These are phyloP conservation scores for Apolygus lucorum DNA, from an alignment of 1,140 invertebrate species.

Conservation along the genomic window DNA sequence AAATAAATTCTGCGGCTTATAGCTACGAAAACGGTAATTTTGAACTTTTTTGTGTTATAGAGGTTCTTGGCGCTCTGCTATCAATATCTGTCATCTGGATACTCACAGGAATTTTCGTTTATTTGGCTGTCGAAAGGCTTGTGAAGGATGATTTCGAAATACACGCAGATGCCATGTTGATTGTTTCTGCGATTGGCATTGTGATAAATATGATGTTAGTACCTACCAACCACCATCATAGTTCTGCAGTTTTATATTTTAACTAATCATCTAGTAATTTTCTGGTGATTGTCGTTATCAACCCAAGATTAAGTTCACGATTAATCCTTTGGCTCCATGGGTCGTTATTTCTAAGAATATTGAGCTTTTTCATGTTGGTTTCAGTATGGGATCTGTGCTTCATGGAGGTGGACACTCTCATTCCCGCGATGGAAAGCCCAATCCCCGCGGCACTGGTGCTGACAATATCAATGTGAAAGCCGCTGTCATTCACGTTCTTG, in stretches of 20 bases:
- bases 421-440: neutral
- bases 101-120: slow-evolving; percentile 74
- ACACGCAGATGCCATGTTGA: slow-evolving; percentile 74
- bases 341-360: too few relatives aligned
- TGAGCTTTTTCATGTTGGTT: too few relatives aligned
- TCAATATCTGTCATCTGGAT: slow-evolving; percentile 69
- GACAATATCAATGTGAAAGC: slow-evolving; percentile 79
- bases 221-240: neutral
- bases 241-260: too few relatives aligned
- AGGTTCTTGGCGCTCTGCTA: slow-evolving; percentile 54
- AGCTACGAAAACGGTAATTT: too few relatives aligned
- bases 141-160: slow-evolving; percentile 66
- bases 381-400: slow-evolving; percentile 63
- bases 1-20: too few relatives aligned
- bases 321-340: too few relatives aligned
- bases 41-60: slow-evolving; percentile 40
- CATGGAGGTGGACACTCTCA: slow-evolving; percentile 47
- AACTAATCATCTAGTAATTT: too few relatives aligned
- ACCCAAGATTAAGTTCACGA: too few relatives aligned
- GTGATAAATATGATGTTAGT: slow-evolving; percentile 73
- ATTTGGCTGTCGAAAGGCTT: slow-evolving; percentile 66
- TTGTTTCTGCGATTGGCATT: slow-evolving; percentile 74
- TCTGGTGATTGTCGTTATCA: too few relatives aligned
- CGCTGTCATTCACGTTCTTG: slow-evolving; percentile 84
- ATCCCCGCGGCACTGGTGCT: neutral